Evolutionary conservation across 1,140 invertebrate genomes (phyloP), one percentile per base, ranked within the genome.

Genomic region (Camponotus floridanus): DNA sequence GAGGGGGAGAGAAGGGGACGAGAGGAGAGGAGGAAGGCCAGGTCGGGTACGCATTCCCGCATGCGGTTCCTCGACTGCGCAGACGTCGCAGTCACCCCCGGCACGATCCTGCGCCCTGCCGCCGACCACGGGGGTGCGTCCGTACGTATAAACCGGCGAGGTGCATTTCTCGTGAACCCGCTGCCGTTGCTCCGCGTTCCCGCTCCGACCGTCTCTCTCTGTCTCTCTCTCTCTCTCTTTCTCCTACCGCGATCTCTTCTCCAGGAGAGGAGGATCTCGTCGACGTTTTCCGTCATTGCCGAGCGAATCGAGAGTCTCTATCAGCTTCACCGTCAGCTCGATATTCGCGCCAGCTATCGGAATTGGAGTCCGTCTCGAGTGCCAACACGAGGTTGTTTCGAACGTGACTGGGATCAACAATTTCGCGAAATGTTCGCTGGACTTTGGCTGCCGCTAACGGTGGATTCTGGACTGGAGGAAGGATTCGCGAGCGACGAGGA

Each of bases 101-200:
- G 45, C 15, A 68, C 26, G 88, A 83, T 88, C 76, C 55, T 90
- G 89, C 89, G 89, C 78, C 73, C 21, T 91, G 21, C 51, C 62
- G 51, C 51, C 76, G 48, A 57, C 78, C 76, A 91, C 88, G 88
- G 89, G 79, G 89, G 89, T 91, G 89, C 89, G 89, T 84, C 89
- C 89, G 86, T 64, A 83, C 68, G 68, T 80, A 80, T 70, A 74
- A 83, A 78, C 86, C 89, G 89, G 88, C 68, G 48, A 51, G 48
- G 87, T 59, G 65, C 84, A 61, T 59, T 86, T 33, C 80, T 73
- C 85, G 81, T 81, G 83, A 86, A 86, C 76, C 74, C 57, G 39
- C 45, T 64, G 71, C n/a, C 80, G 87, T 51, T 71, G 78, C 76
- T 83, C 76, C 74, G 64, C 61, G 73, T 6, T 64, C 33, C 26